These are phyloP conservation scores for Gallinago solitaria DNA, from an alignment of 2,797 vertebrate species.

Conservation along the genomic window DNA sequence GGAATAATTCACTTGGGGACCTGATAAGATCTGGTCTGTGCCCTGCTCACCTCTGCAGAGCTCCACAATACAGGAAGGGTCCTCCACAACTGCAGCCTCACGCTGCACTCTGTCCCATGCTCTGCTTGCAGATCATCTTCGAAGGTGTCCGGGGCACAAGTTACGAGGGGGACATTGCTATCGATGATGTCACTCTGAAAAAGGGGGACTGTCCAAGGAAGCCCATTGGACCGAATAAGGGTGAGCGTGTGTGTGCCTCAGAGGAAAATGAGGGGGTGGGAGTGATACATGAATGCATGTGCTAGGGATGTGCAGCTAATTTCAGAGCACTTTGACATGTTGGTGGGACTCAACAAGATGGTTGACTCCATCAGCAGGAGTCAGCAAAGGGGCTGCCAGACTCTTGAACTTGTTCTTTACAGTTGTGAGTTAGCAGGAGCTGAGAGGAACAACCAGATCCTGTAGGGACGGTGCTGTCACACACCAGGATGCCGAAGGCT, in stretches of 20 bases:
- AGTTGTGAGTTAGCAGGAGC: not conserved
- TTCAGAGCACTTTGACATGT: fast-evolving
- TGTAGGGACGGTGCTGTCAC: not conserved
- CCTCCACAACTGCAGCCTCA: not conserved
- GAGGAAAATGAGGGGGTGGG: not conserved
- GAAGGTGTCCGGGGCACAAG: slow-evolving; percentile 91
- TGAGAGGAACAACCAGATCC: not conserved
- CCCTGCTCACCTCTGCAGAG: not conserved
- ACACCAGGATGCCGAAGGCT: not conserved
- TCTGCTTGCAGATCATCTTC: slow-evolving; percentile 88
- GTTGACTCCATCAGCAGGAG: not conserved
- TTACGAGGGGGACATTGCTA: slow-evolving; percentile 95
- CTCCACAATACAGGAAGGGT: not conserved
- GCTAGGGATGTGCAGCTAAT: not conserved
- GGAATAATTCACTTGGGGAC: not conserved
- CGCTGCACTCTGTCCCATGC: not conserved
- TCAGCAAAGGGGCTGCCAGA: not conserved
- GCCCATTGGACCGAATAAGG: slow-evolving; percentile 77
- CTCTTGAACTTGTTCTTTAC: not conserved
- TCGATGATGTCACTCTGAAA: slow-evolving; percentile 93
- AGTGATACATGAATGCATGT: not conserved
- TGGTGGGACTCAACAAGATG: not conserved
- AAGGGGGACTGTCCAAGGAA: slow-evolving; percentile 89
- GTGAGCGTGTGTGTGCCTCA: slow-evolving; percentile 48
- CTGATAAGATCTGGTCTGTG: not conserved